These are phyloP conservation scores for Clarias batrachus DNA, from an alignment of 2,113 vertebrate genomes.

Conservation along the genomic window DNA sequence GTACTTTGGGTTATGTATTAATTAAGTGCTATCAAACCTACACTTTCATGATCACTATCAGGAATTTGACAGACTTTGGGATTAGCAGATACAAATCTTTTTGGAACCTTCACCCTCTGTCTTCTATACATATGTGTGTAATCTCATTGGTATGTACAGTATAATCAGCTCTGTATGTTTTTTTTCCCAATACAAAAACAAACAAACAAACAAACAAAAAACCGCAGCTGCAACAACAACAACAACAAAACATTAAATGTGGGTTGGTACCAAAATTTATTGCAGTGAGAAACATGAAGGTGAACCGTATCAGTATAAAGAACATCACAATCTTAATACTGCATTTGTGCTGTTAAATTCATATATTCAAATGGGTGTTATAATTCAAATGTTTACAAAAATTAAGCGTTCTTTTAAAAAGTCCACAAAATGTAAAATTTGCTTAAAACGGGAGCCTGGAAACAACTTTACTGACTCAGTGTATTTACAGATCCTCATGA, in stretches of 20 bases:
- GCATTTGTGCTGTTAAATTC: not conserved
- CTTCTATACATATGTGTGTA: too few species aligned
- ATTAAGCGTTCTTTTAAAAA: not conserved
- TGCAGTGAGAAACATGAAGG: conserved; percentile 6
- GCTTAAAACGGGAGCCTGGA: not conserved
- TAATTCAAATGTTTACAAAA: not conserved
- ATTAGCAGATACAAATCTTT: too few species aligned
- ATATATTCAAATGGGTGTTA: not conserved
- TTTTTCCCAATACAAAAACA: not conserved
- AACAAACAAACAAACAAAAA: not conserved
- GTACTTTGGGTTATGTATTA: too few species aligned
- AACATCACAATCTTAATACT: not conserved
- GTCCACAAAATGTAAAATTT: not conserved
- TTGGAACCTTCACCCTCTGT: too few species aligned
- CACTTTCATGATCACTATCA: too few species aligned
- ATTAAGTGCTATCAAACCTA: too few species aligned
- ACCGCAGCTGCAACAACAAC: too few species aligned
- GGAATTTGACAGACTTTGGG: too few species aligned
- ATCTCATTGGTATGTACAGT: too few species aligned
- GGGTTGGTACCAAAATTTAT: conserved; percentile 26
- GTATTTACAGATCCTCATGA: conserved; percentile 13
- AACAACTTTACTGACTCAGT: not conserved
- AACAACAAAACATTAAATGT: not conserved
- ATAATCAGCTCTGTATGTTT: too few species aligned
- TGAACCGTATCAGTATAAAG: not conserved